Evolutionary conservation across 2,888 invertebrate species (phyloP).

Genomic region (Thysanoteuthis rhombus): DNA sequence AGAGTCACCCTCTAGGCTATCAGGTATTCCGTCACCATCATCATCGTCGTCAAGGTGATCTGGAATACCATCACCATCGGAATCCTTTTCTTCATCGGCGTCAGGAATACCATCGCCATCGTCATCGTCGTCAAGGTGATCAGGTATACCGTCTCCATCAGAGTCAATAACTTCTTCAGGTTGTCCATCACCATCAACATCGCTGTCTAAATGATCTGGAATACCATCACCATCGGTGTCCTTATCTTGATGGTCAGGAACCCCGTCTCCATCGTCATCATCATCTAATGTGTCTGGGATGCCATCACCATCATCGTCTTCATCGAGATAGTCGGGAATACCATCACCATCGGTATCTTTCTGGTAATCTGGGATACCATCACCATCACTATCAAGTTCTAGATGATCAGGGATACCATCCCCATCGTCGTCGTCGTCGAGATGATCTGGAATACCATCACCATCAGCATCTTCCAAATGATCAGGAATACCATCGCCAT

Average conservation of each 20-base stretch:
- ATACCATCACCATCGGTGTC: slow-evolving; percentile 45
- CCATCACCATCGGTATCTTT: slow-evolving; percentile 42
- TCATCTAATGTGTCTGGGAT: slow-evolving; percentile 49
- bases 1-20: slow-evolving; percentile 50
- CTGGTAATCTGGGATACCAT: slow-evolving; percentile 53
- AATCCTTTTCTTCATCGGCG: slow-evolving; percentile 40
- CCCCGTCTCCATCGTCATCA: slow-evolving; percentile 47
- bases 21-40: slow-evolving; percentile 55
- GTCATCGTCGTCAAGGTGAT: slow-evolving; percentile 50
- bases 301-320: slow-evolving; percentile 50
- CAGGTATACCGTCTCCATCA: slow-evolving; percentile 50
- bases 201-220: slow-evolving; percentile 40
- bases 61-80: slow-evolving; percentile 54
- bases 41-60: slow-evolving; percentile 44
- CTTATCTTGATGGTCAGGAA: slow-evolving; percentile 47
- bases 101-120: slow-evolving; percentile 64
- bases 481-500: slow-evolving; percentile 60
- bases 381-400: slow-evolving; percentile 50
- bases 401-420: slow-evolving; percentile 55
- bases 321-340: slow-evolving; percentile 37
- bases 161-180: slow-evolving; percentile 44
- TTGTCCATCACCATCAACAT: slow-evolving; percentile 44
- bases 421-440: slow-evolving; percentile 51
- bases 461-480: slow-evolving; percentile 50
- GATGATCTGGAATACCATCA: slow-evolving; percentile 49